Evolutionary conservation across 2,888 invertebrate genomes (phyloP).

Genomic region (Pycnomerus fuliginosus): DNA sequence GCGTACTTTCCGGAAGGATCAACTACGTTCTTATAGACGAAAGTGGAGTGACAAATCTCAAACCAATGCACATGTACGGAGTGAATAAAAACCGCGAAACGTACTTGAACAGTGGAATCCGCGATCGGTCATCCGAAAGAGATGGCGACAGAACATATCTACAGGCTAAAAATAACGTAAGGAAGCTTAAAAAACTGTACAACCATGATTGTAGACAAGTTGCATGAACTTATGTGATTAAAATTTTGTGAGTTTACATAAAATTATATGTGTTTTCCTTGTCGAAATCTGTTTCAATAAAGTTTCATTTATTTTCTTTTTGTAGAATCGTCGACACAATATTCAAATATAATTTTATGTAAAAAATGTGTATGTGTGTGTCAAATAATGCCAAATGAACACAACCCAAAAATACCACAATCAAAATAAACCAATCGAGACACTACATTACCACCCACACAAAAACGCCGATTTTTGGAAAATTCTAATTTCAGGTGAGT

Average conservation of each 20-base stretch:
- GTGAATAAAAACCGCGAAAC: constrained; percentile 50
- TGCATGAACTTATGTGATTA: constrained; percentile 36
- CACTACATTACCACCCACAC: constrained; percentile 22
- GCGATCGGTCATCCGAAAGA: constrained; percentile 29
- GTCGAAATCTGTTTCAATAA: no score
- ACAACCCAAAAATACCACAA: constrained; percentile 8
- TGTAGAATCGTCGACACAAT: no score
- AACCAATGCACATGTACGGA: constrained; percentile 72
- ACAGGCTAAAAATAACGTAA: constrained; percentile 41
- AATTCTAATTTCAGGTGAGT: constrained; percentile 23
- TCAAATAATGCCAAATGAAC: constrained; percentile 9
- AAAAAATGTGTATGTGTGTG: constrained; percentile 16
- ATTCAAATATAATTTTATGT: constrained; percentile 21
- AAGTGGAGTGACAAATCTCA: constrained; percentile 72
- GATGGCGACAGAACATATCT: constrained; percentile 34
- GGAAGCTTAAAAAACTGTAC: constrained; percentile 40
- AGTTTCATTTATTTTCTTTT: constrained; percentile 3
- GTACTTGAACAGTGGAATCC: constrained; percentile 38
- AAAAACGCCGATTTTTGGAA: constrained; percentile 11
- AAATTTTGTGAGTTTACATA: constrained; percentile 11
- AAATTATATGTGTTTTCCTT: constrained; percentile 30
- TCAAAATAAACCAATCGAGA: constrained; percentile 21
- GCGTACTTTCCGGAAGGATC: constrained; percentile 72
- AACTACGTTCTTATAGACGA: constrained; percentile 77
- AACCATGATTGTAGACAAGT: constrained; percentile 36